Evolutionary conservation across 2,888 invertebrate species (phyloP).

Genomic region (Dascillus cervinus): DNA sequence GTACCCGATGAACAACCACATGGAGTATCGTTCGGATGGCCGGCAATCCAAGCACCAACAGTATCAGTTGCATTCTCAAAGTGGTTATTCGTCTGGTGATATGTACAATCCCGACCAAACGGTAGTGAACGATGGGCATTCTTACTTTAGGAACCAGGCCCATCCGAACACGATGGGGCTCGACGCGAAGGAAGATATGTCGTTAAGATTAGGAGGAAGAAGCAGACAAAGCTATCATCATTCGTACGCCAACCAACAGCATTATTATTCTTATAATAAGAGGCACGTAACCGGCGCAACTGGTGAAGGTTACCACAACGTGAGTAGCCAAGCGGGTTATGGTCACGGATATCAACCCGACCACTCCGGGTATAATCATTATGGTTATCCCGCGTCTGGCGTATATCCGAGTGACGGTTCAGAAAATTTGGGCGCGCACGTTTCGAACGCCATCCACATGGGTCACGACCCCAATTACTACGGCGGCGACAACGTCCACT

Average conservation of each 20-base stretch:
- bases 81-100: conserved; percentile 29
- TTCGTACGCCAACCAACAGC: conserved; percentile 44
- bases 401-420: conserved; percentile 35
- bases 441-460: conserved; percentile 28
- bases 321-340: conserved; percentile 31
- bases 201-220: conserved; percentile 27
- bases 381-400: conserved; percentile 30
- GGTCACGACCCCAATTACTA: conserved; percentile 34
- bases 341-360: conserved; percentile 34
- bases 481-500: conserved; percentile 32
- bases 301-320: conserved; percentile 28
- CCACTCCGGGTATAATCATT: conserved; percentile 36
- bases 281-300: conserved; percentile 40
- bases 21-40: conserved; percentile 33
- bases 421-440: conserved; percentile 28
- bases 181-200: conserved; percentile 21
- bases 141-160: conserved; percentile 31
- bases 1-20: conserved; percentile 35
- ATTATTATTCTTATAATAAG: conserved; percentile 47
- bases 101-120: conserved; percentile 42
- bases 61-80: conserved; percentile 30
- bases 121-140: conserved; percentile 32
- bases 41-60: conserved; percentile 31
- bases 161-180: conserved; percentile 26
- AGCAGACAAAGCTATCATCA: conserved; percentile 40